A percentile compares a stretch with the other conserved stretches of the same genome.
These are phyloP conservation scores for Akabosia matsudoensis DNA, from an alignment of 1,140 invertebrate species.

Conservation along the genomic window DNA sequence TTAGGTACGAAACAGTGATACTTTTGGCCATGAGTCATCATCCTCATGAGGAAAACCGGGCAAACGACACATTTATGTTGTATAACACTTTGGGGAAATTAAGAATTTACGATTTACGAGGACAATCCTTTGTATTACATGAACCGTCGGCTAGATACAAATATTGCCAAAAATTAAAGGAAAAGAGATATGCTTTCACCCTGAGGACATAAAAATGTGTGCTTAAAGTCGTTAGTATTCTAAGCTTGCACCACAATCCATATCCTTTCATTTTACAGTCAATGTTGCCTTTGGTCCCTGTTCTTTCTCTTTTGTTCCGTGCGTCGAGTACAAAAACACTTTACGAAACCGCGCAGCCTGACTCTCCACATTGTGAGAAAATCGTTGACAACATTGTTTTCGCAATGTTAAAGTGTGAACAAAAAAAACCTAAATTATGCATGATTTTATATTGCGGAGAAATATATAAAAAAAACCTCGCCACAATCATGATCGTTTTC, in stretches of 20 bases:
- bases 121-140: background rate
- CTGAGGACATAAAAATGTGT: too few relatives aligned
- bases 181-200: too few relatives aligned
- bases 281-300: background rate
- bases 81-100: constrained; percentile 5
- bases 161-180: too few relatives aligned
- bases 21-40: background rate
- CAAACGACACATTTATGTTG: background rate
- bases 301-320: background rate
- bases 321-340: background rate
- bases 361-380: too few relatives aligned
- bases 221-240: background rate
- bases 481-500: too few relatives aligned
- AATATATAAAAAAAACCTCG: too few relatives aligned
- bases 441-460: too few relatives aligned
- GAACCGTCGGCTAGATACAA: too few relatives aligned
- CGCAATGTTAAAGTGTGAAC: too few relatives aligned
- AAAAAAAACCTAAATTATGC: too few relatives aligned
- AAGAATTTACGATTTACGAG: background rate
- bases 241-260: background rate
- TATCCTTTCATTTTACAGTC: background rate
- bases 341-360: background rate
- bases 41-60: background rate
- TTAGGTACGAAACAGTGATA: background rate
- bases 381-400: too few relatives aligned